These are phyloP conservation scores for Psittacara wagleri DNA, from an alignment of 2,113 vertebrate genomes.

Conservation along the genomic window DNA sequence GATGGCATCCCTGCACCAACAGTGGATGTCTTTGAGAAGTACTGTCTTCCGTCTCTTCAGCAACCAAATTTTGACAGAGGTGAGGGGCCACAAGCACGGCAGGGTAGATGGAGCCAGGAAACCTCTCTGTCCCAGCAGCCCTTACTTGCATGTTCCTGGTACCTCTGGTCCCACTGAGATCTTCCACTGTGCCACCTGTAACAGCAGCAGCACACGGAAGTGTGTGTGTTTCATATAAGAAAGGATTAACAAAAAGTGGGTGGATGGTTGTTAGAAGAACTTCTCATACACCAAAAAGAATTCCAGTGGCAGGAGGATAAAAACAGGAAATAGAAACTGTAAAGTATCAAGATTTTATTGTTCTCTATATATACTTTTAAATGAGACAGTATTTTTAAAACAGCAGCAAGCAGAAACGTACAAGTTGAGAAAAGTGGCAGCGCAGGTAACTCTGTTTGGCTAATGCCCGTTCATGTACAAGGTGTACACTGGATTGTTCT, in stretches of 20 bases:
- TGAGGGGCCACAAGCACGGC: not conserved
- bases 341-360: slow-evolving; percentile 79
- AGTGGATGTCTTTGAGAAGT: not conserved
- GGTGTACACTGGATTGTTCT: slow-evolving; percentile 57
- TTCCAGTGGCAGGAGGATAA: not conserved
- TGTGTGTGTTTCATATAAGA: not conserved
- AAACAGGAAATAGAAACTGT: not conserved
- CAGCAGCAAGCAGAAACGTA: slow-evolving; percentile 77
- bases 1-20: not conserved
- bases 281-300: not conserved
- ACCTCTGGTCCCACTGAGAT: not conserved
- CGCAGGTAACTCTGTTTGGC: slow-evolving; percentile 77
- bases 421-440: slow-evolving; percentile 75
- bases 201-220: not conserved
- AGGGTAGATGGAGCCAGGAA: not conserved
- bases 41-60: not conserved
- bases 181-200: not conserved
- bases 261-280: not conserved
- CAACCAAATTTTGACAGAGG: not conserved
- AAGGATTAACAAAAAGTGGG: not conserved
- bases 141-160: not conserved
- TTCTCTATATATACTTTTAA: slow-evolving; percentile 56
- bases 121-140: not conserved
- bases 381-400: slow-evolving; percentile 68
- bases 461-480: slow-evolving; percentile 86